These are phyloP conservation scores for Tragelaphus imberbis DNA, from an alignment of 2,113 vertebrate genomes.

Conservation along the genomic window DNA sequence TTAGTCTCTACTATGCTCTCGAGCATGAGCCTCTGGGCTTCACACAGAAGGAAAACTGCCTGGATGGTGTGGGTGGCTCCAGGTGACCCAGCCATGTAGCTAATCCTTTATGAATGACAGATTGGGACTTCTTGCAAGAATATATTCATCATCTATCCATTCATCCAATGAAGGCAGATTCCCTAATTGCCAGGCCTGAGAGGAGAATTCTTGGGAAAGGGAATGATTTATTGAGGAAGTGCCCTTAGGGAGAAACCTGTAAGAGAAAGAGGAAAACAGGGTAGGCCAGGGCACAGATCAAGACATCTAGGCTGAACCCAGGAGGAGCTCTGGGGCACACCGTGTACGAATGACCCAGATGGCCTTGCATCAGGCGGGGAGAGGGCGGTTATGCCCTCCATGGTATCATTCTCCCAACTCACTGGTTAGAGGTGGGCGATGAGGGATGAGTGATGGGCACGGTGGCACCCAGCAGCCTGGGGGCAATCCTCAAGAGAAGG, in stretches of 20 bases:
- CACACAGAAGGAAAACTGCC: no score
- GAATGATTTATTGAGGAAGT: not conserved
- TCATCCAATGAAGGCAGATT: not conserved
- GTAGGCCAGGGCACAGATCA: not conserved
- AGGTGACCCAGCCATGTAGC: rapidly evolving
- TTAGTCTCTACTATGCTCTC: no score
- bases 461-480: not conserved
- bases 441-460: no score
- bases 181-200: not conserved
- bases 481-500: not conserved
- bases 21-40: no score
- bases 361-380: not conserved
- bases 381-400: rapidly evolving
- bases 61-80: no score
- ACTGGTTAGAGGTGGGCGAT: not conserved
- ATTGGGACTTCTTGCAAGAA: not conserved
- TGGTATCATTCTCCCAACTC: not conserved
- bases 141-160: not conserved
- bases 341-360: rapidly evolving
- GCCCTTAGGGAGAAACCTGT: not conserved
- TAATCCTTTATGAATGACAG: not conserved
- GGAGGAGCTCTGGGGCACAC: not conserved
- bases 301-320: not conserved
- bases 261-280: not conserved
- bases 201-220: not conserved